Conservation (phyloP, 2,888 invertebrate genomes). For the Lobophora halterata region DNA sequence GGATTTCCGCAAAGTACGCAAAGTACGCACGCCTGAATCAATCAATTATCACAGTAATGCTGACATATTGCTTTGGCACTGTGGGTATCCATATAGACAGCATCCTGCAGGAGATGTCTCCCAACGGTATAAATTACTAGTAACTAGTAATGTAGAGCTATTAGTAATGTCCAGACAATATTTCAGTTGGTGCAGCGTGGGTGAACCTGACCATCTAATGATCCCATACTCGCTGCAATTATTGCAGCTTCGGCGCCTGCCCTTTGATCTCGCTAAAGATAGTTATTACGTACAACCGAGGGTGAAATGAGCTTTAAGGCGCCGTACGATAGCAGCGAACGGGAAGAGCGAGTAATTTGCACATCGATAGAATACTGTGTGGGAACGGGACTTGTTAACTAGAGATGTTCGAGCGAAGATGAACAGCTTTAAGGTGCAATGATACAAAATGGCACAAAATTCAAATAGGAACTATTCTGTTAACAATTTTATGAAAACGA, state of each 20-base stretch:
- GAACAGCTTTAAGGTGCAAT: no score
- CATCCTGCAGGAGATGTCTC: no score
- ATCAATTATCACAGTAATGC: no score
- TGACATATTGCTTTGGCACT: no score
- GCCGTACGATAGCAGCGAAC: neutral
- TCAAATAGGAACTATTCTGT: neutral
- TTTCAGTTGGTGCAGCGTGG: slow-evolving; percentile 10
- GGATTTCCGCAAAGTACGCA: no score
- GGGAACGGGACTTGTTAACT: no score
- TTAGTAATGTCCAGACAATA: slow-evolving; percentile 2
- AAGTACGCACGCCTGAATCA: no score
- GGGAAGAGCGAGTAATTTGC: slow-evolving; percentile 4
- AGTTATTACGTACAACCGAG: slow-evolving; percentile 73
- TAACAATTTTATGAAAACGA: no score
- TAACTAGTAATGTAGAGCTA: neutral
- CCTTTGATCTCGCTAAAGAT: slow-evolving; percentile 76
- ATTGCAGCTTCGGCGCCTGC: slow-evolving; percentile 73
- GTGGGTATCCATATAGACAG: no score
- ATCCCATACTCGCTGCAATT: slow-evolving; percentile 47
- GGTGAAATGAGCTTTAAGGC: slow-evolving; percentile 73
- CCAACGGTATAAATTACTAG: neutral
- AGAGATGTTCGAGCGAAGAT: no score
- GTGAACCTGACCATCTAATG: slow-evolving; percentile 17
- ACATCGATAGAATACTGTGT: no score
- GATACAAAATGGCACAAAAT: neutral